Evolutionary conservation across 2,113 vertebrate genomes (phyloP).

Genomic region (Chascanopsetta lugubris): DNA sequence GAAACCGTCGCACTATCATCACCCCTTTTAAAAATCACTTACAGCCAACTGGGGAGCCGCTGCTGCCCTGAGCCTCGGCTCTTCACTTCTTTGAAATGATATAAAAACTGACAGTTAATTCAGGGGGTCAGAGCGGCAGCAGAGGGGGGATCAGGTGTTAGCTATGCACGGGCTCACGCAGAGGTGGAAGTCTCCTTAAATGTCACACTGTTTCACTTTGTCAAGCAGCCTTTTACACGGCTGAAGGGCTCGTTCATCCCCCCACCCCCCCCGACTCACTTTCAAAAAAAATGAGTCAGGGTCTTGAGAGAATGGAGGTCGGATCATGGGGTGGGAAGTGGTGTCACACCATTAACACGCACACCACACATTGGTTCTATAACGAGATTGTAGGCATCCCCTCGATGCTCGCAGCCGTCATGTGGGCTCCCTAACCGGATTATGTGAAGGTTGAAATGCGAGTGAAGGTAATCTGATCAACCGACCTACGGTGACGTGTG

Average conservation of each 20-base stretch:
- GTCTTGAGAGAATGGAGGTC: background rate
- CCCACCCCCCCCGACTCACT: background rate
- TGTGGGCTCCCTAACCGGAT: slow-evolving; percentile 33
- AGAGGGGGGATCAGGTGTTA: slow-evolving; percentile 8
- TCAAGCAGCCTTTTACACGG: slow-evolving; percentile 28
- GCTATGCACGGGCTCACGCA: slow-evolving; percentile 5
- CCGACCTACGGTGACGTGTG: background rate
- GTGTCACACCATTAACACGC: slow-evolving; percentile 16
- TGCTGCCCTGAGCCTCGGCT: no score
- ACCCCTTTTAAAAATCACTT: background rate
- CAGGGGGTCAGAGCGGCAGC: background rate
- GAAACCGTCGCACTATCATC: background rate
- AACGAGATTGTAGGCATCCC: slow-evolving; percentile 31
- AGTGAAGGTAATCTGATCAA: slow-evolving; percentile 34
- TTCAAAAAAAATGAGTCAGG: background rate
- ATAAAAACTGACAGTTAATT: background rate
- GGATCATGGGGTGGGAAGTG: slow-evolving; percentile 17
- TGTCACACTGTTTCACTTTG: slow-evolving; percentile 28
- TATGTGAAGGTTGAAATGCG: background rate
- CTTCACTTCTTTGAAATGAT: no score
- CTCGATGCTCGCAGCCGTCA: slow-evolving; percentile 3
- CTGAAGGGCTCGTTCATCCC: slow-evolving; percentile 17
- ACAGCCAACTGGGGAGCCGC: background rate
- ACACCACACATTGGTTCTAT: slow-evolving; percentile 10
- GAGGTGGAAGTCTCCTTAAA: slow-evolving; percentile 19